phyloP scores from a whole-genome alignment of 2,113 vertebrate species.

The Lichenostomus cassidix region DNA sequence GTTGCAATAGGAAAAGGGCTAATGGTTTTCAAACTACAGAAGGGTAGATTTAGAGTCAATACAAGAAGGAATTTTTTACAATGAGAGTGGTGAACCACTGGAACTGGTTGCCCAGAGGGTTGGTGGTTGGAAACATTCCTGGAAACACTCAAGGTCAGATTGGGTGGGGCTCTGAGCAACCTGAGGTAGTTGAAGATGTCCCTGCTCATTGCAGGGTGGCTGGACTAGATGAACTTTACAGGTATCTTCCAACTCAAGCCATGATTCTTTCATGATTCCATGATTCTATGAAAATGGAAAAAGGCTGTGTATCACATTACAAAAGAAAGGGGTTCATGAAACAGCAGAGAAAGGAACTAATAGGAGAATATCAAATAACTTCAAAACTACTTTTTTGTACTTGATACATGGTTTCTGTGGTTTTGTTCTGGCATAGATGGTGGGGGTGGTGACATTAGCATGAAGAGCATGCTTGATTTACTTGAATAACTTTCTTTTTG shows the following conservation, averaged over 20 bases:
- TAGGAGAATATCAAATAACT: background rate
- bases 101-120: background rate
- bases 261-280: too few relatives aligned
- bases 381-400: background rate
- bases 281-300: background rate
- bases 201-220: background rate
- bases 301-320: background rate
- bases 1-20: background rate
- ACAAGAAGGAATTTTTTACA: background rate
- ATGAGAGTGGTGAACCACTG: background rate
- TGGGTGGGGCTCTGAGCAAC: background rate
- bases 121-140: background rate
- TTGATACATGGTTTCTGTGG: background rate
- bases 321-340: background rate
- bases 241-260: background rate
- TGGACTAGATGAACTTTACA: background rate
- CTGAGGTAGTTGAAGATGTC: background rate
- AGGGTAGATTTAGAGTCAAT: background rate
- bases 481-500: background rate
- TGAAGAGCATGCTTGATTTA: background rate
- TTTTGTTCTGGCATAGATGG: background rate
- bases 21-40: background rate
- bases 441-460: background rate
- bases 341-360: background rate
- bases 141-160: background rate